Evolutionary conservation across 2,888 invertebrate species (phyloP).

Genomic region (Apodemia zela): DNA sequence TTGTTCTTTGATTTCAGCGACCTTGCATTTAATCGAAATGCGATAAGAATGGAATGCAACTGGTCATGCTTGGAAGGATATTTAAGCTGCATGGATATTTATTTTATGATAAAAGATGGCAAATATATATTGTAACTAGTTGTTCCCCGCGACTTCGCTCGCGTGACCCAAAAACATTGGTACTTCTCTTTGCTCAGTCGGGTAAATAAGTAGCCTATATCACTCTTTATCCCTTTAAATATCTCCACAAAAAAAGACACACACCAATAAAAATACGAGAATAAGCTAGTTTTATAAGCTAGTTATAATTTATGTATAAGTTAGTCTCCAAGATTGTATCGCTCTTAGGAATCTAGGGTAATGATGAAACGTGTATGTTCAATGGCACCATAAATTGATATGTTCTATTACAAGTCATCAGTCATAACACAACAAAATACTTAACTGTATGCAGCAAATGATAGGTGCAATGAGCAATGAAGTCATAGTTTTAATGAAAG

Average conservation of each 20-base stretch:
- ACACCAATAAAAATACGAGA: not conserved
- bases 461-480: conserved; percentile 43
- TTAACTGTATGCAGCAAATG: conserved; percentile 51
- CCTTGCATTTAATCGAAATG: conserved; percentile 48
- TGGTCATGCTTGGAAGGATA: conserved; percentile 17
- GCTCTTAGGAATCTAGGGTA: conserved; percentile 51
- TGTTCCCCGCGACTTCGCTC: too few relatives aligned
- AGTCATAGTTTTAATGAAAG: conserved; percentile 44
- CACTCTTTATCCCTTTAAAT: too few relatives aligned
- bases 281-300: not conserved
- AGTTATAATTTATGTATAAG: not conserved
- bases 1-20: conserved; percentile 34
- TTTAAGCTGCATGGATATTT: not conserved
- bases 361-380: conserved; percentile 52
- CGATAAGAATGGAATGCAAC: conserved; percentile 53
- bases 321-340: not conserved
- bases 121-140: too few relatives aligned
- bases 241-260: too few relatives aligned
- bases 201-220: too few relatives aligned
- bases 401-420: conserved; percentile 58
- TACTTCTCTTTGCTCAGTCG: too few relatives aligned
- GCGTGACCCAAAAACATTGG: too few relatives aligned
- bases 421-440: conserved; percentile 60
- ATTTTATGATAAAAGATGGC: not conserved
- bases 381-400: conserved; percentile 70